These are phyloP conservation scores for Alosa alosa DNA, from an alignment of 2,113 vertebrate species.

Conservation along the genomic window DNA sequence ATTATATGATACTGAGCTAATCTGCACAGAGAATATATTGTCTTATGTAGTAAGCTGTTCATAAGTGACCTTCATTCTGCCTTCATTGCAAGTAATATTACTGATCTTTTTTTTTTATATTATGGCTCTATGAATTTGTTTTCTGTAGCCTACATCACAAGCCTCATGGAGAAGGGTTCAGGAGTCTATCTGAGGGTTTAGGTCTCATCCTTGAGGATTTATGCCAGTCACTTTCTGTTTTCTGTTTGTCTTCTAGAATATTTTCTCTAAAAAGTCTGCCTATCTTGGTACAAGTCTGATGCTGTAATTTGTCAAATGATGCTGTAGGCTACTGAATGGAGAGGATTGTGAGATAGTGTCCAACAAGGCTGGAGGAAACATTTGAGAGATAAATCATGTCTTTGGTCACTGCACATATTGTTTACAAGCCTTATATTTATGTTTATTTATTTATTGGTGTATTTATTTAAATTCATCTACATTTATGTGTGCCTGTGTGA, in stretches of 20 bases:
- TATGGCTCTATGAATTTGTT: neutral
- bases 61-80: neutral
- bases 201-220: neutral
- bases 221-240: neutral
- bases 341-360: neutral
- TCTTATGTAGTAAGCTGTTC: neutral
- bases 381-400: neutral
- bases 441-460: neutral
- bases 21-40: neutral
- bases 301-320: neutral
- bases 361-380: neutral
- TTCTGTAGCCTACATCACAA: neutral
- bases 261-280: neutral
- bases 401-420: neutral
- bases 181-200: neutral
- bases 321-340: neutral
- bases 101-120: neutral
- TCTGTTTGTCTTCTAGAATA: neutral
- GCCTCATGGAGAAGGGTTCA: neutral
- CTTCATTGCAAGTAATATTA: neutral
- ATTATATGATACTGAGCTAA: neutral
- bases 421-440: conserved; percentile 13
- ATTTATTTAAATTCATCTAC: neutral
- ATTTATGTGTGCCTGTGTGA: neutral
- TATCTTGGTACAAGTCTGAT: neutral